phyloP scores from a whole-genome alignment of 2,797 vertebrate genomes.

The Myioborus miniatus region DNA sequence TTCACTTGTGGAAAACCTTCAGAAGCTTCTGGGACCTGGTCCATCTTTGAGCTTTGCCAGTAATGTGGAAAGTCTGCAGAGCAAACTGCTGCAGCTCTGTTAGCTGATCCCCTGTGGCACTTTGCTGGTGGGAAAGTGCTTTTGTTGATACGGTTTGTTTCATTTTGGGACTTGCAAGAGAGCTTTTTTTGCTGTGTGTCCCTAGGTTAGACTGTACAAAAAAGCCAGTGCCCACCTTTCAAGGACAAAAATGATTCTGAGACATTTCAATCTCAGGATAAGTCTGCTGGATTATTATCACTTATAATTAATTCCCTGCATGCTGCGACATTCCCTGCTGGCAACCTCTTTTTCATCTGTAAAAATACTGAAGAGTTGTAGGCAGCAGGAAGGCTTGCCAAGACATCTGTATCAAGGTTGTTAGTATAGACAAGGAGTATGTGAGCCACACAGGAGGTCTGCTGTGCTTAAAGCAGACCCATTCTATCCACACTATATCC shows the following conservation, averaged over 20 bases:
- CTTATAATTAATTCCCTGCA: conserved; percentile 23
- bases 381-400: conserved; percentile 18
- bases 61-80: neutral
- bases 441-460: neutral
- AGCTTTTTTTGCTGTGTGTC: neutral
- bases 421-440: neutral
- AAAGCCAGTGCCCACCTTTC: neutral
- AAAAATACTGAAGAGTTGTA: conserved; percentile 1
- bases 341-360: conserved; percentile 22
- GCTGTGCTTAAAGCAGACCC: neutral
- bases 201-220: neutral
- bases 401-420: conserved; percentile 34
- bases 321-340: neutral
- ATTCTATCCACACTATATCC: neutral
- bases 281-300: conserved; percentile 33
- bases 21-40: neutral
- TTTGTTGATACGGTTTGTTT: neutral
- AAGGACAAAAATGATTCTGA: neutral
- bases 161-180: neutral
- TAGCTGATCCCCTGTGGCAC: neutral
- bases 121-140: neutral
- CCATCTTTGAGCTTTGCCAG: neutral
- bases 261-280: conserved; percentile 4
- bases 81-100: neutral
- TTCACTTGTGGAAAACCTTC: neutral